Evolutionary conservation across 2,113 vertebrate genomes (phyloP).

Genomic region (Megatriorchis doriae): DNA sequence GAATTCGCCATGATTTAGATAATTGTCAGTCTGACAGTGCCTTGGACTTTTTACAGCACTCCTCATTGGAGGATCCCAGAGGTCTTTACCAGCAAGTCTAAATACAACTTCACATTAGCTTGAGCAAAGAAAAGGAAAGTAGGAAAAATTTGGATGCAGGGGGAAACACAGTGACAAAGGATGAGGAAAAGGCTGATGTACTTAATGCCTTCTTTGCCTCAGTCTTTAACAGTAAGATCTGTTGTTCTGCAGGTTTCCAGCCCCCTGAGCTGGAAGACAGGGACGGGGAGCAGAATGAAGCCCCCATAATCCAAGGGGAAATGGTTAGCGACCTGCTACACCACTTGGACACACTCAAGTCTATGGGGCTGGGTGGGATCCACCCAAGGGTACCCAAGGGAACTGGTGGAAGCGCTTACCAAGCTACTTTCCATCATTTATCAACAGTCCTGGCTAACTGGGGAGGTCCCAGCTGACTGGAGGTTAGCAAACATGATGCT

Average conservation of each 20-base stretch:
- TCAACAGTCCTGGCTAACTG: too few relatives aligned
- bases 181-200: background rate
- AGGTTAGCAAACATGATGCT: too few relatives aligned
- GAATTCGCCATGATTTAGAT: background rate
- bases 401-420: background rate
- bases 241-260: background rate
- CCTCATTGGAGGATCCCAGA: background rate
- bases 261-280: background rate
- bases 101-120: background rate
- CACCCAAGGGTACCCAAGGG: accelerated
- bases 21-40: background rate
- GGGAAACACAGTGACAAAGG: background rate
- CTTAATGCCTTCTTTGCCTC: background rate
- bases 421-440: too few relatives aligned
- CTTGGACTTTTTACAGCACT: background rate
- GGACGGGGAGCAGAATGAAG: background rate
- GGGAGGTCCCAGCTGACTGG: too few relatives aligned
- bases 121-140: background rate
- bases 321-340: background rate
- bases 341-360: background rate
- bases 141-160: background rate
- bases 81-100: background rate
- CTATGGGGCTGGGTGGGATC: background rate
- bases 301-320: background rate
- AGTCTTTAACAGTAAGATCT: background rate